Percentiles rank a stretch among this genome's conserved stretches.
Evolutionary conservation across 2,888 invertebrate genomes (phyloP).

Genomic region (Nomada fucata): DNA sequence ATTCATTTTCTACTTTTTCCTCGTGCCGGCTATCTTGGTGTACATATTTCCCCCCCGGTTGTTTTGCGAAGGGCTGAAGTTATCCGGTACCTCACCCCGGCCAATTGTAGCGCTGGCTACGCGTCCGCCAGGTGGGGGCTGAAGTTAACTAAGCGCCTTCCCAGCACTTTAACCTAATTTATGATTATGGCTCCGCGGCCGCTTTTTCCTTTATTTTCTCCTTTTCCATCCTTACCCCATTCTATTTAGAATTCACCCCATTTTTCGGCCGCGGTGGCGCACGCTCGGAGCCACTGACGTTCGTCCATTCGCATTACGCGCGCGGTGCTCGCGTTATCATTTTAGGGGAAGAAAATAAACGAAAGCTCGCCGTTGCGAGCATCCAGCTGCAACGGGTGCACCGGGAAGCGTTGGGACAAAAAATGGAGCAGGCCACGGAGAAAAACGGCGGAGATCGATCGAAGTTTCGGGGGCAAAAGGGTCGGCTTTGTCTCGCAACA

Average conservation of each 20-base stretch:
- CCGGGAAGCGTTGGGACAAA: not conserved
- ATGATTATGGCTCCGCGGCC: constrained; percentile 76
- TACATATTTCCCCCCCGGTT: constrained; percentile 70
- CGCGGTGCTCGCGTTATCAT: constrained; percentile 51
- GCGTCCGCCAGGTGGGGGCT: constrained; percentile 39
- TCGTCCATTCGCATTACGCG: constrained; percentile 61
- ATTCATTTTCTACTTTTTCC: constrained; percentile 46
- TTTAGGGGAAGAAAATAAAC: constrained; percentile 45
- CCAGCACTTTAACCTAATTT: constrained; percentile 80
- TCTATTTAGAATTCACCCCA: constrained; percentile 57
- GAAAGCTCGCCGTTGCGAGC: constrained; percentile 39
- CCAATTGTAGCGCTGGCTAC: constrained; percentile 62
- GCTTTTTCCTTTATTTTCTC: constrained; percentile 52
- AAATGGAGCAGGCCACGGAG: constrained; percentile 38
- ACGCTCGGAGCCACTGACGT: constrained; percentile 29
- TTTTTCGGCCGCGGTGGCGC: constrained; percentile 61
- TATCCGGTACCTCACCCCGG: constrained; percentile 57
- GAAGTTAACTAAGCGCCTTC: constrained; percentile 77
- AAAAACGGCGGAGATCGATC: constrained; percentile 43
- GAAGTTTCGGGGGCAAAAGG: constrained; percentile 34
- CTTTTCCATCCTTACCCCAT: constrained; percentile 10
- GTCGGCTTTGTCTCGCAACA: constrained; percentile 38
- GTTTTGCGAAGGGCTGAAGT: constrained; percentile 69
- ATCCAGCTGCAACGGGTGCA: constrained; percentile 5
- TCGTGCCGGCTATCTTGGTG: constrained; percentile 23